Base-by-base conservation (phyloP, 2,797 vertebrate species). In the Dendrocincla tyrannina region DNA sequence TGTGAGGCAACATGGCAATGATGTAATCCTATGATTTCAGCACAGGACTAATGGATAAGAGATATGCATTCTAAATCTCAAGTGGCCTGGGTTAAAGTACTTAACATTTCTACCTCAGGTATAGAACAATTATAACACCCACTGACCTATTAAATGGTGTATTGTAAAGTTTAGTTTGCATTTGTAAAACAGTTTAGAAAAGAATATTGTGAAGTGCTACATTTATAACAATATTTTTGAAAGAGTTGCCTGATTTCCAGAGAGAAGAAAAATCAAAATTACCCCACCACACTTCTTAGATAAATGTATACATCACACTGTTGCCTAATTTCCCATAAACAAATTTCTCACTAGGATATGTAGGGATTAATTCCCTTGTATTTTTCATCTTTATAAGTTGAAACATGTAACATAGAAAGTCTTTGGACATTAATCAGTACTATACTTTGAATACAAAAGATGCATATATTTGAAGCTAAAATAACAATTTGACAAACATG, bases 1-100 rank as follows among this genome's bases (percentile, higher is more conserved):
- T 7, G 67, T 32, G 50, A 94, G 82, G 79, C 62, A 76, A 66
- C 35, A 84, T 2, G 35, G 91, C 89, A 93, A 11, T 95, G 95
- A 96, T 72, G 85, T 96, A 56, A 96, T 89, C 86, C 95, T 75
- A 58, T 93, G 89, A 95, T 91, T 93, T 94, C 91, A 96, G 82
- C 88, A 49, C 55, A 53, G 59, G 18, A 24, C 63, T 93, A 73
- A 89, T 22, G 73, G 85, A 15, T 35, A 39, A 84, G 85, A 89
- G 88, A 92, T 15, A 75, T 2, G 39, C 7, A 1, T 59, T 78
- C n/a, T 30, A 41, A 75, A 69, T 52, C 85, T 73, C 25, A 0
- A 24, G 82, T n/a, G 91, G 32, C 79, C 55, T 27, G 23, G 44
- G 28, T 80, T 86, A 28, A 89, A 94, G 69, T 16, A n/a, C 17